Conservation (phyloP, 2,113 vertebrate species). For the Toxostoma redivivum region DNA sequence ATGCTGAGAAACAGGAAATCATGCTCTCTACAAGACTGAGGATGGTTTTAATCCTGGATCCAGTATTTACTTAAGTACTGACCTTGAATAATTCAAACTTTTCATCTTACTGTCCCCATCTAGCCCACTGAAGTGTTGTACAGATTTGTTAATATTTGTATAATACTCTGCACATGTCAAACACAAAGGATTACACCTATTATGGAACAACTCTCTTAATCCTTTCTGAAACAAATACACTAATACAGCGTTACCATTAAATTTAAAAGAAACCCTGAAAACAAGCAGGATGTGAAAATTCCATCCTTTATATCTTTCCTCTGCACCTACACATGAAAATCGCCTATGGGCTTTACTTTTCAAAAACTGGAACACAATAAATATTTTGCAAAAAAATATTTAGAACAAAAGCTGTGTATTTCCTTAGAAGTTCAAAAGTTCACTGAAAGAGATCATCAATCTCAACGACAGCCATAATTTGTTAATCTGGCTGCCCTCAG, state of each 20-base stretch:
- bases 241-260: background rate
- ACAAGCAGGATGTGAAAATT: background rate
- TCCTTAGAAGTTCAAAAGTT: background rate
- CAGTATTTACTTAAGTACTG: slow-evolving; percentile 6
- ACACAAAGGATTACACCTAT: slow-evolving; percentile 24
- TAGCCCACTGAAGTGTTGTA: background rate
- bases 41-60: background rate
- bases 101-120: background rate
- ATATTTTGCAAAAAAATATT: background rate
- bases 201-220: background rate
- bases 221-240: background rate
- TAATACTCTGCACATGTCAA: background rate
- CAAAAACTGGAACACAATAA: background rate
- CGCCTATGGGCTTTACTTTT: background rate
- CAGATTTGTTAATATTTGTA: slow-evolving; percentile 37
- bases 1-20: background rate
- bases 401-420: background rate
- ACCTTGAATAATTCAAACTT: slow-evolving; percentile 10
- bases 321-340: background rate
- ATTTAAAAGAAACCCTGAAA: background rate
- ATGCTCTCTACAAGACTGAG: background rate
- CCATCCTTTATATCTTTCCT: background rate
- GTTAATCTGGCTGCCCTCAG: background rate
- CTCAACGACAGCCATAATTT: background rate
- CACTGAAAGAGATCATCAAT: background rate